Percentiles rank a stretch among this genome's conserved stretches.
phyloP scores from a whole-genome alignment of 2,113 vertebrate species.

The Lutjanus erythropterus region DNA sequence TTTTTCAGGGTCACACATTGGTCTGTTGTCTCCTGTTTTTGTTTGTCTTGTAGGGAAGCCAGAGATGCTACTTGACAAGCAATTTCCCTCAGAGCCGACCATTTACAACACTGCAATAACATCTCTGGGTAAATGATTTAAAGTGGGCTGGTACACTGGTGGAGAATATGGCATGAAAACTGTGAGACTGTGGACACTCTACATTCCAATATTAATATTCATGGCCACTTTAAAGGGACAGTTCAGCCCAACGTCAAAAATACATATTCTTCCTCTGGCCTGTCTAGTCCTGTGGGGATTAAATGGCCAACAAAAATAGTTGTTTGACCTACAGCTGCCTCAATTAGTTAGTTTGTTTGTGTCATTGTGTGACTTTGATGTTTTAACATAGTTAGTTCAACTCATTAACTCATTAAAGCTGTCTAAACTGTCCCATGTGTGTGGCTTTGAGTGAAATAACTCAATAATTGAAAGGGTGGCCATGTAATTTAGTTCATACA shows the following conservation, averaged over 20 bases:
- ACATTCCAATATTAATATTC: not conserved
- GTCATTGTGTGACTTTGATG: too few species aligned
- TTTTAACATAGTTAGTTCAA: too few species aligned
- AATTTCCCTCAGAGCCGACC: slow-evolving; percentile 8
- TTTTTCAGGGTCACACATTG: slow-evolving; percentile 41
- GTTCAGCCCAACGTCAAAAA: too few species aligned
- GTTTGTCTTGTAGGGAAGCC: slow-evolving; percentile 51
- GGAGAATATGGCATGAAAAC: not conserved
- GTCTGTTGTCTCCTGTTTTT: slow-evolving; percentile 45
- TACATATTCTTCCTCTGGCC: too few species aligned
- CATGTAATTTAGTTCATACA: not conserved
- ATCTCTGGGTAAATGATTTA: slow-evolving; percentile 16
- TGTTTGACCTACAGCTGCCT: too few species aligned
- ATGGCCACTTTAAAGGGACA: not conserved
- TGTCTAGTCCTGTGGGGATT: too few species aligned
- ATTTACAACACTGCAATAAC: slow-evolving; percentile 22
- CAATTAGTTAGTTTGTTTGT: too few species aligned
- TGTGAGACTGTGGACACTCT: not conserved
- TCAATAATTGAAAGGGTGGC: not conserved
- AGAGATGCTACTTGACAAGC: slow-evolving; percentile 55
- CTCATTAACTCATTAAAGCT: too few species aligned
- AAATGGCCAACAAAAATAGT: too few species aligned
- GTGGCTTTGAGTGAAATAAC: not conserved
- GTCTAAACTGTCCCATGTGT: too few species aligned
- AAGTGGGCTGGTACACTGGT: slow-evolving; percentile 6